These are phyloP conservation scores for Synanthedon tipuliformis DNA, from an alignment of 2,888 invertebrate genomes.

Conservation along the genomic window DNA sequence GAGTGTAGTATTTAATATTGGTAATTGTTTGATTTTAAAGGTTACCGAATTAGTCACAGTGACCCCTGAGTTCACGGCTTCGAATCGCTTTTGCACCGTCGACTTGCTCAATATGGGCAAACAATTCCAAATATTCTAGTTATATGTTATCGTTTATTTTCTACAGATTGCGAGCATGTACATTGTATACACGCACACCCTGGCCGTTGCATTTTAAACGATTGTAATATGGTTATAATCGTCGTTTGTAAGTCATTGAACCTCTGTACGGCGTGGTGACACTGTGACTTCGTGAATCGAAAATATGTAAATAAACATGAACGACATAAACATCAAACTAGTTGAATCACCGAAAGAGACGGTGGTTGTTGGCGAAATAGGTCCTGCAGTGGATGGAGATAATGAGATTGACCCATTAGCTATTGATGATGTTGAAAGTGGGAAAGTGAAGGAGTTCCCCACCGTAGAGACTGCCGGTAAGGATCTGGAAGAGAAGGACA, in stretches of 20 bases:
- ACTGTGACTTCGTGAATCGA: conserved; percentile 51
- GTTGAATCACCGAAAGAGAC: conserved; percentile 55
- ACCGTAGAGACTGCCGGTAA: conserved; percentile 19
- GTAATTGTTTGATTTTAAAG: conserved; percentile 5
- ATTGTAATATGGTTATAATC: conserved; percentile 31
- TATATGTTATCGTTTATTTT: conserved; percentile 18
- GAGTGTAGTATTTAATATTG: conserved; percentile 13
- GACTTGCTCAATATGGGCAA: conserved; percentile 50
- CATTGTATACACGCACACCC: conserved; percentile 5
- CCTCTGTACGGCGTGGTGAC: conserved; percentile 53
- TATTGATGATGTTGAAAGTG: conserved; percentile 35
- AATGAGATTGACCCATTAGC: conserved; percentile 57
- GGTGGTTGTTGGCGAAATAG: conserved; percentile 28
- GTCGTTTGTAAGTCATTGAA: conserved; percentile 51
- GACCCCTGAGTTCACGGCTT: conserved; percentile 55
- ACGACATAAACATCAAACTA: conserved; percentile 62
- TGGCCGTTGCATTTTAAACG: conserved; percentile 9
- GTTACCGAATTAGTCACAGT: conserved; percentile 31
- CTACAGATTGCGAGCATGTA: conserved; percentile 7
- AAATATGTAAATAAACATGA: conserved; percentile 71
- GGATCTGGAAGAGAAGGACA: conserved; percentile 26
- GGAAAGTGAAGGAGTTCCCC: conserved; percentile 21
- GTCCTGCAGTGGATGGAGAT: conserved; percentile 34
- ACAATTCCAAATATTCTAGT: conserved; percentile 37
- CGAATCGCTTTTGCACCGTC: conserved; percentile 43